Evolutionary conservation across 2,888 invertebrate species (phyloP).

Genomic region (Pinctada fucata): DNA sequence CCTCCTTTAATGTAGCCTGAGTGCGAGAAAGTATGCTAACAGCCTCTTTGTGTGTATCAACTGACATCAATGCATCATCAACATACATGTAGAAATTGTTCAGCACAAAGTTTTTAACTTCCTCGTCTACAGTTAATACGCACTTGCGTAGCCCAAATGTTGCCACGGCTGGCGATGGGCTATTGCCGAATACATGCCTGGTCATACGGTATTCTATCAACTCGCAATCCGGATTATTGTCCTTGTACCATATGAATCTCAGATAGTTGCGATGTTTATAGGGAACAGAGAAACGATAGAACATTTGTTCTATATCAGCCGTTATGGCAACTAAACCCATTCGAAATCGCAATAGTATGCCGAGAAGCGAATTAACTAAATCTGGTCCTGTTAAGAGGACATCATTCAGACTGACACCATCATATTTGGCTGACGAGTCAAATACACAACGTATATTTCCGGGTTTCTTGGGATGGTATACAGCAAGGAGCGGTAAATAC

Average conservation of each 20-base stretch:
- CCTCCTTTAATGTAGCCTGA: not conserved
- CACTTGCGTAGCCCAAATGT: conserved; percentile 22
- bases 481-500: conserved; percentile 32
- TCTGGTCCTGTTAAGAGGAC: conserved; percentile 14
- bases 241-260: conserved; percentile 33
- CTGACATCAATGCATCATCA: conserved; percentile 2
- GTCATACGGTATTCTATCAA: conserved; percentile 9
- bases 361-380: not conserved
- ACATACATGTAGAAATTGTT: conserved; percentile 1
- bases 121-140: not conserved
- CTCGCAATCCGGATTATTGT: not conserved
- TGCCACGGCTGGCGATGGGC: conserved; percentile 34
- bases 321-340: not conserved
- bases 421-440: conserved; percentile 17
- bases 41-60: not conserved
- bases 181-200: not conserved
- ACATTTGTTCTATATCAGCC: conserved; percentile 15
- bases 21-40: not conserved
- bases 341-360: not conserved
- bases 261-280: conserved; percentile 30
- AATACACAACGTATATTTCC: conserved; percentile 1
- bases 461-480: conserved; percentile 14
- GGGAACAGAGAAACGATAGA: conserved; percentile 13
- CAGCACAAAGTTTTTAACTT: conserved; percentile 1
- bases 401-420: conserved; percentile 14